A percentile compares a stretch with the other conserved stretches of the same genome.
phyloP scores from a whole-genome alignment of 2,113 vertebrate genomes.

The Eubucco bourcierii region DNA sequence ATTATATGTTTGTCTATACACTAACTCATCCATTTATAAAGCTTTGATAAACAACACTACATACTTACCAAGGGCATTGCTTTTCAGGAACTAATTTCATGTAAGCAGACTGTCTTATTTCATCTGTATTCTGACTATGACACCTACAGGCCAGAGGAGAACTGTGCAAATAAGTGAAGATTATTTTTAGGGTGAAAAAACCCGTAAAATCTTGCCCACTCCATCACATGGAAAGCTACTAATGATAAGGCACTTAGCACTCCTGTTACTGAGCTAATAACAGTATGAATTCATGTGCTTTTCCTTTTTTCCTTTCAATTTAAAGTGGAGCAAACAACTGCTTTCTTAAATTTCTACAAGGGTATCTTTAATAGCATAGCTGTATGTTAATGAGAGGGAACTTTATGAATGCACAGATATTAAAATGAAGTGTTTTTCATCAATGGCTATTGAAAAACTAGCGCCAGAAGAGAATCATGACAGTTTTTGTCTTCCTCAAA shows the following conservation, averaged over 20 bases:
- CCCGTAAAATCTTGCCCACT: neutral
- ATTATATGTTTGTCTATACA: neutral
- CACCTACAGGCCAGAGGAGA: conserved; percentile 35
- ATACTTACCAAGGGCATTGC: neutral
- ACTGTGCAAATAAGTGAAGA: neutral
- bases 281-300: neutral
- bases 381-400: neutral
- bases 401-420: conserved; percentile 31
- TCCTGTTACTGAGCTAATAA: neutral
- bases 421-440: conserved; percentile 56
- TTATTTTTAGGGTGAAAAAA: neutral
- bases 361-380: conserved; percentile 10
- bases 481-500: conserved; percentile 54
- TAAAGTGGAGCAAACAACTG: neutral
- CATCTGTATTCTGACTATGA: conserved; percentile 18
- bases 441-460: conserved; percentile 62
- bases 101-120: neutral
- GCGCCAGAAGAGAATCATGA: conserved; percentile 34
- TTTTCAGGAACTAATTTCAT: conserved; percentile 1
- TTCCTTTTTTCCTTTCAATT: neutral
- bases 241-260: neutral
- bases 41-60: neutral
- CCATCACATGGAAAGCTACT: neutral
- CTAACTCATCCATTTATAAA: neutral
- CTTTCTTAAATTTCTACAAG: conserved; percentile 3